Base-by-base conservation (phyloP, 2,113 vertebrate species). In the Camelus dromedarius region DNA sequence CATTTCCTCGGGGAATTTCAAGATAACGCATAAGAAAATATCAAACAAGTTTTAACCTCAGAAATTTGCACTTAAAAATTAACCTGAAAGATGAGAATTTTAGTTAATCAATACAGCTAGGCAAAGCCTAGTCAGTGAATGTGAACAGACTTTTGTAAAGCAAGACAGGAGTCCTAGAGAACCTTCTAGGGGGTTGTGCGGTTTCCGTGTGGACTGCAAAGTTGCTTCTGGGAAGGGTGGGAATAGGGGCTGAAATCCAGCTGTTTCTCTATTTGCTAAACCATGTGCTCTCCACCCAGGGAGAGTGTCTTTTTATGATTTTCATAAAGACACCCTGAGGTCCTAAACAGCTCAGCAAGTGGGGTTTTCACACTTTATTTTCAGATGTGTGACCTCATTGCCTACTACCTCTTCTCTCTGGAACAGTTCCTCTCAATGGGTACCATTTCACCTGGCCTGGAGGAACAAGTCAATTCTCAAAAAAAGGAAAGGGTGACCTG, bases 21-120 rank as follows among this genome's bases (percentile, higher is more conserved):
- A 66, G 28, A 60, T 52, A 46, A 15, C 18, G 67, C 84, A 1
- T 62, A 72, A 60, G 8, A 7, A 96, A 76, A 62, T 79, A n/a
- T n/a, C 11, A 54, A 69, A 85, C 42, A 94, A 52, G 18, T 62
- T 16, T 69, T 76, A n/a, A 82, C 16, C 86, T 86, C 24, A 96
- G 50, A 89, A 42, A 64, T 64, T n/a, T 87, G 18, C 30, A 42
- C 5, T 79, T 64, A 58, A 50, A 84, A 89, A 67, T 92, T 77
- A 72, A 81, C 24, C 58, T 94, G 24, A n/a, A 76, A 46, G 18
- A 81, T 92, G 38, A 58, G 35, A 60, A 30, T 94, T 89, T 94
- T 66, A 94, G 20, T 32, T 54, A 42, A 76, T 77, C 64, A 42
- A 24, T 52, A 30, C 30, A 84, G 30, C 12, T 76, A 22, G 12